A percentile compares a stretch with the other conserved stretches of the same genome.
These are phyloP conservation scores for Dendronephthya gigantea DNA, from an alignment of 64 coral and sea anemone genomes.

Conservation along the genomic window DNA sequence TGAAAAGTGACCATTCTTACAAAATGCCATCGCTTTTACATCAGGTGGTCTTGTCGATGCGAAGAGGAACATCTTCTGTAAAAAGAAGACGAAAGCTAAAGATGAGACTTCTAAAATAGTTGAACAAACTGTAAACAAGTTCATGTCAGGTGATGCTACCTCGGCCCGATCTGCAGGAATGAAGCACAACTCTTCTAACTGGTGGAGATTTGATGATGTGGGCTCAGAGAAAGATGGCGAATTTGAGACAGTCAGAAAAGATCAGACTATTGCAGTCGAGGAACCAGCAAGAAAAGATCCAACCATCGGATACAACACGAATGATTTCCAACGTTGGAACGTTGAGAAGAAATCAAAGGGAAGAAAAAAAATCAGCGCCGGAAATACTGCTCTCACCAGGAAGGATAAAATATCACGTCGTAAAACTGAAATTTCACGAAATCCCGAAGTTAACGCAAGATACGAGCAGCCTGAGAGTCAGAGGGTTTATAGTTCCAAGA, in stretches of 20 bases:
- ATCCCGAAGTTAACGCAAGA: not conserved
- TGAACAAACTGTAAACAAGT: too few species aligned
- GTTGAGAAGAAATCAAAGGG: not conserved
- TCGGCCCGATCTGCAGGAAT: too few species aligned
- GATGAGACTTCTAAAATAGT: not conserved
- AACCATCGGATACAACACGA: not conserved
- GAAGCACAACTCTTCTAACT: too few species aligned
- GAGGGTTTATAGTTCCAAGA: not conserved
- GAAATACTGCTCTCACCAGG: not conserved
- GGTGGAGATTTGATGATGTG: too few species aligned
- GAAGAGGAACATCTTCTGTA: not conserved
- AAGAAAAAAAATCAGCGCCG: not conserved
- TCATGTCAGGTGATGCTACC: too few species aligned
- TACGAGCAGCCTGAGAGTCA: too few species aligned
- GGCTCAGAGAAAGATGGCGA: not conserved
- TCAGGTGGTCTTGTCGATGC: too few species aligned
- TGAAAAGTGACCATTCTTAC: too few species aligned
- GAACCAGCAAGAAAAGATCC: not conserved
- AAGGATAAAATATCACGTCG: not conserved
- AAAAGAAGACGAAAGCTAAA: not conserved
- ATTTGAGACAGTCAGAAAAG: not conserved
- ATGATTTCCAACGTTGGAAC: not conserved
- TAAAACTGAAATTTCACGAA: not conserved
- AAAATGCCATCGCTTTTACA: too few species aligned
- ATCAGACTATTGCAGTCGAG: not conserved